These are phyloP conservation scores for Cosmopolites sordidus DNA, from an alignment of 2,888 invertebrate species.

Conservation along the genomic window DNA sequence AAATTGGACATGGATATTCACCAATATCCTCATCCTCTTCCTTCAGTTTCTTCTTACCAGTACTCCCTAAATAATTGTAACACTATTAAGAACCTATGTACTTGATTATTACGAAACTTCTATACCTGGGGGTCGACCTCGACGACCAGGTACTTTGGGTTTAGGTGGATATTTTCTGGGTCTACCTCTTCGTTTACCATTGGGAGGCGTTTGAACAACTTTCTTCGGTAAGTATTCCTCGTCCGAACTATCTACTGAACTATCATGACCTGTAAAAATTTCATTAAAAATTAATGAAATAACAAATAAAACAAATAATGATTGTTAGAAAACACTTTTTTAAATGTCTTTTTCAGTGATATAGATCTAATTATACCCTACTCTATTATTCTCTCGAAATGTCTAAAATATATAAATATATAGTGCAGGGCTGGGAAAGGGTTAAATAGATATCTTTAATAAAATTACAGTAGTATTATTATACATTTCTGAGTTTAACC, in stretches of 20 bases:
- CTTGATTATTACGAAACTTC: no score
- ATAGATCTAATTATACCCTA: no score
- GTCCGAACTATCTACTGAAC: slow-evolving; percentile 38
- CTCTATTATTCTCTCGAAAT: no score
- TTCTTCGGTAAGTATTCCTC: slow-evolving; percentile 44
- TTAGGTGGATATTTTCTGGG: slow-evolving; percentile 40
- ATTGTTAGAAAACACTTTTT: no score
- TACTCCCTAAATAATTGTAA: slow-evolving; percentile 26
- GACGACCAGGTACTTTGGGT: slow-evolving; percentile 27
- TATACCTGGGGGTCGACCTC: slow-evolving; percentile 25
- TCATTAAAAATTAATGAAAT: background rate
- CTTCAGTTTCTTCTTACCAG: slow-evolving; percentile 32
- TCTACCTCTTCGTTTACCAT: slow-evolving; percentile 38
- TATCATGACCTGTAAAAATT: slow-evolving; percentile 15
- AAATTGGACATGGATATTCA: slow-evolving; percentile 39
- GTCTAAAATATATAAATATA: no score
- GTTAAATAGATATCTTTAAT: no score
- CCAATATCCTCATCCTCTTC: slow-evolving; percentile 38
- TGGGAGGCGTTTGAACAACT: slow-evolving; percentile 23
- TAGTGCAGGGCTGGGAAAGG: no score
- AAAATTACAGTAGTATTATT: no score
- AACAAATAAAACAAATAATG: background rate
- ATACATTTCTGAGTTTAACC: no score
- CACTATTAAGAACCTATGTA: no score
- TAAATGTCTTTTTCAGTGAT: no score